Base-by-base conservation (phyloP, 2,113 vertebrate genomes). In the Fulmarus glacialis region DNA sequence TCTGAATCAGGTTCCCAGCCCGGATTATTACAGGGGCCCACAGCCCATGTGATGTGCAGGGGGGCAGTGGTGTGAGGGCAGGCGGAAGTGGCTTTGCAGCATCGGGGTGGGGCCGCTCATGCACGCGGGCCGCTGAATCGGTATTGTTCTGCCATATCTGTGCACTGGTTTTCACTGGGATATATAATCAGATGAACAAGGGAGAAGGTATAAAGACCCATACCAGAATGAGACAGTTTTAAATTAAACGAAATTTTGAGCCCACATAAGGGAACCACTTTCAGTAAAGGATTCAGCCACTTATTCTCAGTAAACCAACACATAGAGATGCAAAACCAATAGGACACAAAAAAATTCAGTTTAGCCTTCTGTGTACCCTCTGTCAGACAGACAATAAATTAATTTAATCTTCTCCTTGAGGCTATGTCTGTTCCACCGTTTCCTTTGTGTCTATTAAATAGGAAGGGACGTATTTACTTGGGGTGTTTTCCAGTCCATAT, bases 381-480 rank as follows among this genome's bases (percentile, higher is more conserved):
- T 71, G 48, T n/a, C 36, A 80, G 75, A 83, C 60, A 87, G 60
- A 79, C 38, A 92, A 93, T 87, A 68, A 80, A 93, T 89, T 62
- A 2, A 66, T 67, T 89, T 92, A 36, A 82, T 90, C 53, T 89
- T 84, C 34, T 93, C 53, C 68, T 91, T 91, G 70, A 85, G 80
- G 77, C 75, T 55, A 9, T 66, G 45, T 80, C 56, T 83, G 47
- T 94, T 70, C 47, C 22, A 56, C 22, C 2, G 70, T 89, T 98
- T 64, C 34, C 15, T 87, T 89, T 88, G 66, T 89, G 53, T n/a
- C 70, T 94, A 27, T 85, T 87, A 83, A 94, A 82, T 81, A 78
- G 26, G 36, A 93, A 93, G 38, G 48, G 34, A 64, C 20, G 2
- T 78, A 55, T 83, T 96, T 95, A 91, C 80, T 50, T 83, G 62